Evolutionary conservation across 1,140 invertebrate species (phyloP), one percentile per base, ranked within the genome.

Genomic region (Bombyx mori): DNA sequence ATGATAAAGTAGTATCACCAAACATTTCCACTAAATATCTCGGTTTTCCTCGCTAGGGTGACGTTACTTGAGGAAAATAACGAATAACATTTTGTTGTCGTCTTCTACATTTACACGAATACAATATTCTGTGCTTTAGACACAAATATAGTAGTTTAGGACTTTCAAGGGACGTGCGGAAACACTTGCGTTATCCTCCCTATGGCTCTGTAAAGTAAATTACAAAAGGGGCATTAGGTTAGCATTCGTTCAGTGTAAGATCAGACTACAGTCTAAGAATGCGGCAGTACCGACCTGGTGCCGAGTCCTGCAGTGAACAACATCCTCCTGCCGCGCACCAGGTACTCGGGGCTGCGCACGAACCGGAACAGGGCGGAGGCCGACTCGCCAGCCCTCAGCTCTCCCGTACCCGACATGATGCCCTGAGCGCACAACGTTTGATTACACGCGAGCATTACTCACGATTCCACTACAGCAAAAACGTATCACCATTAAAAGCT

Each of bases 341-440:
- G 90, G 86, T 95, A 97, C 86, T 99, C 98, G 0, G 97, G 96
- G 77, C 96, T 93, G 54, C 93, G 91, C 52, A 95, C 91, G 84
- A 99, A 99, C 52, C 93, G 90, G 84, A 99, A 98, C 62, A 96
- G 85, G 1, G 98, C 96, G 0, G 93, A 93, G 9, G 95, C 96
- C 2, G 91, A 92, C 65, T 98, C 94, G 74, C 97, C 96, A 0
- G 95, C 96, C 8, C 88, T 79, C 9, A 90, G 72, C 44, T 80
- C 82, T 54, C 74, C 66, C 57, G 74, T 65, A 1, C 68, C 60
- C 0, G 75, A 75, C 60, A 86, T 69, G 42, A 88, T 88, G 44
- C 82, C 85, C 85, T 88, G 75, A 42, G 49, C 59, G 35, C n/a
- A 56, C 43, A 51, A 5, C 8, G 18, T n/a, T 18, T n/a, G 7